Conservation (phyloP, 2,113 vertebrate genomes). For the Paralichthys olivaceus region DNA sequence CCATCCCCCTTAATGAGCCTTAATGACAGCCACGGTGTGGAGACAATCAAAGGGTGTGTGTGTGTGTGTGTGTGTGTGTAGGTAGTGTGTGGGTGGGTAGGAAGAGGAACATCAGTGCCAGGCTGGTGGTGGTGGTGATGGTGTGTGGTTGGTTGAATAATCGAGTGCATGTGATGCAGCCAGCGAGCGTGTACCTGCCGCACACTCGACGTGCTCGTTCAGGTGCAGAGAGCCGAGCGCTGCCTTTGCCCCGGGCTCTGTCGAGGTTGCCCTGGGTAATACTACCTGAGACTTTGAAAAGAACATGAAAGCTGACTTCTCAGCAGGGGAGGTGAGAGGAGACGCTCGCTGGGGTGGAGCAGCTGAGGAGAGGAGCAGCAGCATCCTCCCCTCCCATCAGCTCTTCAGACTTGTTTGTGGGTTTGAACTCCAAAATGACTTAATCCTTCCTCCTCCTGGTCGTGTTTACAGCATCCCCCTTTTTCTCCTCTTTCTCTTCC, state of each 20-base stretch:
- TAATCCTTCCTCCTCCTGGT: slow-evolving; percentile 50
- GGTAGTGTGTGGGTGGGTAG: slow-evolving; percentile 43
- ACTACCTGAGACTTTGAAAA: slow-evolving; percentile 80
- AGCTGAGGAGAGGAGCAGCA: slow-evolving; percentile 60
- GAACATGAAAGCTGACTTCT: slow-evolving; percentile 78
- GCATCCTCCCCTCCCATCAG: slow-evolving; percentile 51
- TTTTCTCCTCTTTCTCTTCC: background rate
- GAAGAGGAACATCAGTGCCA: slow-evolving; percentile 26
- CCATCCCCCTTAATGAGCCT: slow-evolving; percentile 84
- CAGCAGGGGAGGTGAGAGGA: slow-evolving; percentile 72
- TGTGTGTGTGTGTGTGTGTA: slow-evolving; percentile 25
- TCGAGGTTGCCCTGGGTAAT: slow-evolving; percentile 76
- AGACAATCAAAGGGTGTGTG: slow-evolving; percentile 76
- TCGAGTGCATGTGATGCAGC: slow-evolving; percentile 17
- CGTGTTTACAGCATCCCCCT: slow-evolving; percentile 25
- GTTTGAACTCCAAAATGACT: slow-evolving; percentile 69
- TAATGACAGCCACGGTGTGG: slow-evolving; percentile 80
- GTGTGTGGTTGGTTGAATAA: slow-evolving; percentile 27
- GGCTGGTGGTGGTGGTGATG: background rate
- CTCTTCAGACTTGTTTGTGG: slow-evolving; percentile 53
- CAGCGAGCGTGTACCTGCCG: slow-evolving; percentile 12
- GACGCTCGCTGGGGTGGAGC: slow-evolving; percentile 66
- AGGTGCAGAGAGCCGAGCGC: slow-evolving; percentile 52
- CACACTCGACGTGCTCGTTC: slow-evolving; percentile 22
- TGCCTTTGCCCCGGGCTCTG: slow-evolving; percentile 79